Percentiles rank a stretch among this genome's conserved stretches.
Evolutionary conservation across 2,797 vertebrate genomes (phyloP).

Genomic region (Coranthus polyacanthus): DNA sequence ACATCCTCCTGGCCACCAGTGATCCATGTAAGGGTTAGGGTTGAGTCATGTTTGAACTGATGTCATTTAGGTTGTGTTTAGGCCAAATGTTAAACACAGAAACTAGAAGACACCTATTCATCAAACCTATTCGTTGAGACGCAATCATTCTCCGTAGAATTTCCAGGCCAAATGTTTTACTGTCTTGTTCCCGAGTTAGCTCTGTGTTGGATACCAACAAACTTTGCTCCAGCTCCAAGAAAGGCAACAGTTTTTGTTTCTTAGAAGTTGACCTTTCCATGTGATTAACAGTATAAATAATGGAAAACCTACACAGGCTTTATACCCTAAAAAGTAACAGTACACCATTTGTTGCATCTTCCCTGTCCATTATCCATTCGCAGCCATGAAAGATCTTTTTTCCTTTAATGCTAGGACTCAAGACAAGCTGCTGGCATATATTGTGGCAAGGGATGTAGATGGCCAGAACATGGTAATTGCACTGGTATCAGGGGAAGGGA

Average conservation of each 20-base stretch:
- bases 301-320: neutral
- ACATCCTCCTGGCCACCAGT: too few relatives aligned
- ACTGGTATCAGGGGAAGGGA: conserved; percentile 68
- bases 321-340: conserved; percentile 7
- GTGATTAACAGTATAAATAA: conserved; percentile 5
- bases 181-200: neutral
- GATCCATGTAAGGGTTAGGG: too few relatives aligned
- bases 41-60: too few relatives aligned
- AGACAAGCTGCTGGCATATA: conserved; percentile 54
- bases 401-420: conserved; percentile 44
- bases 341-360: conserved; percentile 38
- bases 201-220: neutral
- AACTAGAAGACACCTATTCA: too few relatives aligned
- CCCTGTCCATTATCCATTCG: conserved; percentile 49
- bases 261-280: neutral
- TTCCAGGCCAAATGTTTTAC: neutral
- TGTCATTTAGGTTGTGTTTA: too few relatives aligned
- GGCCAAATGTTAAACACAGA: too few relatives aligned
- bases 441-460: conserved; percentile 67
- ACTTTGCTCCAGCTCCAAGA: neutral
- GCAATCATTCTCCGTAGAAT: too few relatives aligned
- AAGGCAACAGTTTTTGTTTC: neutral
- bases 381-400: conserved; percentile 39
- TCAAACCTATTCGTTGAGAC: too few relatives aligned
- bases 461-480: conserved; percentile 79